These are phyloP conservation scores for Aleiodes sp. DNA, from an alignment of 1,140 invertebrate genomes.

Conservation along the genomic window DNA sequence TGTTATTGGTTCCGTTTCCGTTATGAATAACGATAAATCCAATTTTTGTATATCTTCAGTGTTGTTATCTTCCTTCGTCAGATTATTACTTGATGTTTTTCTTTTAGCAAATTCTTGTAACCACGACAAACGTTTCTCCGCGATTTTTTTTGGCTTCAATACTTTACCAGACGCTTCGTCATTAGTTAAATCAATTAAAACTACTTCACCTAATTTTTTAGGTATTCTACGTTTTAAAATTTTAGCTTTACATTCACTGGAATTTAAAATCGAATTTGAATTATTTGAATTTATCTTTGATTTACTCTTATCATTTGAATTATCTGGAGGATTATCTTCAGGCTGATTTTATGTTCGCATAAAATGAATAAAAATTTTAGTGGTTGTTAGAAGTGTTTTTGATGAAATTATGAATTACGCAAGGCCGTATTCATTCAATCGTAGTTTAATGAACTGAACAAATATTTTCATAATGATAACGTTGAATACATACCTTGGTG, in stretches of 20 bases:
- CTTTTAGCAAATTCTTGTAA: constrained; percentile 47
- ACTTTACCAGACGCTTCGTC: constrained; percentile 44
- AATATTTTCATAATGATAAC: not conserved
- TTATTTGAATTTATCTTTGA: not conserved
- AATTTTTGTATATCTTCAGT: constrained; percentile 21
- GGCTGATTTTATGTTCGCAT: constrained; percentile 41
- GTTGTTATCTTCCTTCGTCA: constrained; percentile 26
- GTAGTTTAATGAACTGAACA: not conserved
- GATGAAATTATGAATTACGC: not conserved
- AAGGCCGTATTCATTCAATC: not conserved
- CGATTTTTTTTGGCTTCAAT: constrained; percentile 45
- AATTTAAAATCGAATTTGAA: constrained; percentile 11
- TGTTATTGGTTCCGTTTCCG: not conserved
- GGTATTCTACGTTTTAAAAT: constrained; percentile 31
- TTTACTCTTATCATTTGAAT: constrained; percentile 24
- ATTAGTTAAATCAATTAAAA: constrained; percentile 57
- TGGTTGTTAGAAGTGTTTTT: not conserved
- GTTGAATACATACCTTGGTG: constrained; percentile 21
- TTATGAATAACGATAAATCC: not conserved
- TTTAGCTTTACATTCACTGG: constrained; percentile 28
- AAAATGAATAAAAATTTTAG: constrained; percentile 29
- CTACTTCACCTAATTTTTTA: constrained; percentile 48
- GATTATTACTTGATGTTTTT: not conserved
- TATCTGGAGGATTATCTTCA: constrained; percentile 39
- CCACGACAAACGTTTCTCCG: constrained; percentile 45